Evolutionary conservation across 2,113 vertebrate genomes (phyloP), one percentile per base, ranked within the genome.

Genomic region (Lagopus muta): DNA sequence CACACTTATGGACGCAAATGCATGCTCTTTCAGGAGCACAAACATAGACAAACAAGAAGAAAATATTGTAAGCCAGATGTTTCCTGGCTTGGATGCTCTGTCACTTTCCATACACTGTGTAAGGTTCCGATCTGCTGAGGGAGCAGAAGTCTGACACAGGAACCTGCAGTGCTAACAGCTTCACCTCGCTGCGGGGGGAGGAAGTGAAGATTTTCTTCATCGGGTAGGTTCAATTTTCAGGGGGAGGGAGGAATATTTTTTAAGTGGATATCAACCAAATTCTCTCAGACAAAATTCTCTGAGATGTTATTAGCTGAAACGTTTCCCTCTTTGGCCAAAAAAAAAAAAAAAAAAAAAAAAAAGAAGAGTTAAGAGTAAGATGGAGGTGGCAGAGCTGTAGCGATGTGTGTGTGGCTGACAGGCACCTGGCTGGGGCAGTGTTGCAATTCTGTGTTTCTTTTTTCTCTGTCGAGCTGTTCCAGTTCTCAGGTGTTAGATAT

Each of bases 51-150:
- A 86, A 84, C 32, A 73, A 92, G 82, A 77, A 58, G 47, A 81
- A 88, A 88, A 88, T 90, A 57, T 32, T 81, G 57, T 48, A 75
- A 91, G 86, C 65, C 95, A 96, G 91, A 95, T 94, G 93, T 90
- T 93, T 91, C 55, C 79, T 64, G 88, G 82, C 61, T 90, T 72
- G 72, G 73, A 95, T 84, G 94, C 90, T 91, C 85, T 88, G 81
- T 86, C 92, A 73, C 70, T 91, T 95, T 88, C 90, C 93, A 90
- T 24, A 48, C 43, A 88, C 61, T 76, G 81, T 92, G 72, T 38
- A 72, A 69, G 73, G 88, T 86, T 97, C 93, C 93, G 75, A 76
- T 88, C 91, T 89, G 85, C 75, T 80, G 89, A 40, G 25, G 86
- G 72, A 94, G 75, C 55, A 93, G 70, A 62, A 95, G 47, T 83